A percentile compares a stretch with the other conserved stretches of the same genome.
These are phyloP conservation scores for Arenaria interpres DNA, from an alignment of 2,113 vertebrate genomes.

Conservation along the genomic window DNA sequence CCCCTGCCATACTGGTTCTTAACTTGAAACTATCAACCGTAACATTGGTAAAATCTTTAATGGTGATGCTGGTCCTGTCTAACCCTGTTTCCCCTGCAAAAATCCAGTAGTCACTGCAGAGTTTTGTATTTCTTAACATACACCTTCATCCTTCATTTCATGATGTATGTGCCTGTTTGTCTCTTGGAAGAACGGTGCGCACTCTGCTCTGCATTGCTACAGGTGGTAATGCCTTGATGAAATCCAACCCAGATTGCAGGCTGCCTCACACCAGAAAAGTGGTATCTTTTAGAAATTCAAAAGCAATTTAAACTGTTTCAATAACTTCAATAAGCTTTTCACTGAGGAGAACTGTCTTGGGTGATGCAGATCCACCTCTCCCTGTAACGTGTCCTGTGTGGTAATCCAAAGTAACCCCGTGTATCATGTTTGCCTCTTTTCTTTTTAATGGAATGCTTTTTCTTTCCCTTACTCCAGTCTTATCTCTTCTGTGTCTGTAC, in stretches of 20 bases:
- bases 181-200: neutral
- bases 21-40: neutral
- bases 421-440: conserved; percentile 9
- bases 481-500: conserved; percentile 76
- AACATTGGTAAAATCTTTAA: neutral
- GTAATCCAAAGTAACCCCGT: neutral
- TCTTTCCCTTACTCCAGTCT: conserved; percentile 50
- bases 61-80: conserved; percentile 2
- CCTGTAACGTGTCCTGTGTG: conserved; percentile 5
- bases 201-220: conserved; percentile 53
- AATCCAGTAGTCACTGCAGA: neutral
- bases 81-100: neutral
- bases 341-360: conserved; percentile 41
- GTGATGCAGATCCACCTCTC: conserved; percentile 52
- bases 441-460: conserved; percentile 45
- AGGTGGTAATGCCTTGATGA: neutral
- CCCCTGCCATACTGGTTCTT: neutral
- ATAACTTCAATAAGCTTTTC: neutral
- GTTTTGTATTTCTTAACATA: conserved; percentile 16
- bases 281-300: conserved; percentile 57
- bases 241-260: neutral
- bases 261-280: conserved; percentile 53
- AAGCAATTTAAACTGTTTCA: neutral
- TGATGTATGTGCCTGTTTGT: conserved; percentile 21
- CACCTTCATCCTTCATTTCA: conserved; percentile 37